Evolutionary conservation across 2,888 invertebrate species (phyloP).

Genomic region (Lutraria lutraria): DNA sequence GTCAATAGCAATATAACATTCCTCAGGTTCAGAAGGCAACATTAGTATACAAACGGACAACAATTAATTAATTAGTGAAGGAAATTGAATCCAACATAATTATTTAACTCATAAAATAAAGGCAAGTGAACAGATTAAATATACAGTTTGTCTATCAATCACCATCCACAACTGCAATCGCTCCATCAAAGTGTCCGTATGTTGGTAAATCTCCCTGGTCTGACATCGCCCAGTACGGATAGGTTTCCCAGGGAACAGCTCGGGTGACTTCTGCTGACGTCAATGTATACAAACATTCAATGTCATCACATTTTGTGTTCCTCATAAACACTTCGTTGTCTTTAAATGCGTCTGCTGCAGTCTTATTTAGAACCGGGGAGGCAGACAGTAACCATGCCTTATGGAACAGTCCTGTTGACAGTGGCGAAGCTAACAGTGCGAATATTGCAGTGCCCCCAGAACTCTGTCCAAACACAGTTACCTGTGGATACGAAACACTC

Average conservation of each 20-base stretch:
- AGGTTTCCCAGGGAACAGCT: slow-evolving; percentile 78
- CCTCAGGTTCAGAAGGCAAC: no score
- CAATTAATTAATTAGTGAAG: no score
- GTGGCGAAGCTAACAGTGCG: slow-evolving; percentile 90
- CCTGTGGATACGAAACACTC: slow-evolving; percentile 85
- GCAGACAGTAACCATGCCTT: slow-evolving; percentile 86
- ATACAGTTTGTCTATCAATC: background rate
- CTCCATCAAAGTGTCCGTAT: slow-evolving; percentile 71
- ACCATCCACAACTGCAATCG: slow-evolving; percentile 79
- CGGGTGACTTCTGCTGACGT: slow-evolving; percentile 74
- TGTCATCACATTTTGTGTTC: slow-evolving; percentile 57
- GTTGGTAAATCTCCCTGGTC: slow-evolving; percentile 81
- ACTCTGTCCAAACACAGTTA: slow-evolving; percentile 94
- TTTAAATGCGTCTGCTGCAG: slow-evolving; percentile 73
- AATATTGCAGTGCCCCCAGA: slow-evolving; percentile 95
- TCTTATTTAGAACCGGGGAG: slow-evolving; percentile 79
- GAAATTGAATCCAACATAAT: no score
- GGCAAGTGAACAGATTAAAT: no score
- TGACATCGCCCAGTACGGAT: slow-evolving; percentile 77
- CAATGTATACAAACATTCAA: slow-evolving; percentile 65
- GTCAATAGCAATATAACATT: no score
- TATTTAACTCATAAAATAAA: no score
- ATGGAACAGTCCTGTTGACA: slow-evolving; percentile 90
- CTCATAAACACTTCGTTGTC: slow-evolving; percentile 79
- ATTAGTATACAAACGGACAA: no score